Conservation (phyloP, 2,113 vertebrate species). For the Periophthalmodon schlosseri region DNA sequence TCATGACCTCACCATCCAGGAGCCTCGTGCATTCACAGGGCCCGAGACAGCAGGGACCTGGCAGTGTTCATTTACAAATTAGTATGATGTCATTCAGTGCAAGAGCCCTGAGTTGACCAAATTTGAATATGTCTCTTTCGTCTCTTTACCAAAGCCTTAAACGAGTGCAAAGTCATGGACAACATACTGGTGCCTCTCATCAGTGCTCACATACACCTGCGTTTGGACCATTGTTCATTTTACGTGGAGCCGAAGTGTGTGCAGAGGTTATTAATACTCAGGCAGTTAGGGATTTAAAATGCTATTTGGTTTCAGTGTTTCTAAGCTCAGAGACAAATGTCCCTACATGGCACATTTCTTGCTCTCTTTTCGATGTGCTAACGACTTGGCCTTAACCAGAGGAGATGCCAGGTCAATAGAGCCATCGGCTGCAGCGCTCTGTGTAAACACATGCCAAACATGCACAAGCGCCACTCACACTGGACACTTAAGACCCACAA, state of each 20-base stretch:
- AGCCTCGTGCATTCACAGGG: slow-evolving; percentile 65
- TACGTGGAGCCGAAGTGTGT: slow-evolving; percentile 37
- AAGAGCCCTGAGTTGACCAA: slow-evolving; percentile 56
- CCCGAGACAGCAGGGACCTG: slow-evolving; percentile 27
- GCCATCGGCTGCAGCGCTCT: slow-evolving; percentile 23
- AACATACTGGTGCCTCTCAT: background rate
- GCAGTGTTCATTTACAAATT: slow-evolving; percentile 67
- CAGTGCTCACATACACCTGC: slow-evolving; percentile 24
- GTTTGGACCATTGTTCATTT: slow-evolving; percentile 55
- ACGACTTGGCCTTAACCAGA: slow-evolving; percentile 38
- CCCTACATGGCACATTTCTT: slow-evolving; percentile 71
- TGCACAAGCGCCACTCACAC: slow-evolving; percentile 19
- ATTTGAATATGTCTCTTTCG: slow-evolving; percentile 13
- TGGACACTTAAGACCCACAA: slow-evolving; percentile 25
- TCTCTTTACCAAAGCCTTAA: slow-evolving; percentile 8
- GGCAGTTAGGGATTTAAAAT: slow-evolving; percentile 63
- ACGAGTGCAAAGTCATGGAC: background rate
- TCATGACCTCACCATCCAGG: slow-evolving; percentile 74
- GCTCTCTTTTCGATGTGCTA: slow-evolving; percentile 49
- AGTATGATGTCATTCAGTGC: slow-evolving; percentile 71
- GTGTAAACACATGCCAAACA: slow-evolving; percentile 20
- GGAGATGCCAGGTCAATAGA: slow-evolving; percentile 41
- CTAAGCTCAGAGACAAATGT: slow-evolving; percentile 71
- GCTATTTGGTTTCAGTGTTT: slow-evolving; percentile 75
- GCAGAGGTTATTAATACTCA: slow-evolving; percentile 71